phyloP scores from a whole-genome alignment of 2,797 vertebrate species.

The Silurus aristotelis region DNA sequence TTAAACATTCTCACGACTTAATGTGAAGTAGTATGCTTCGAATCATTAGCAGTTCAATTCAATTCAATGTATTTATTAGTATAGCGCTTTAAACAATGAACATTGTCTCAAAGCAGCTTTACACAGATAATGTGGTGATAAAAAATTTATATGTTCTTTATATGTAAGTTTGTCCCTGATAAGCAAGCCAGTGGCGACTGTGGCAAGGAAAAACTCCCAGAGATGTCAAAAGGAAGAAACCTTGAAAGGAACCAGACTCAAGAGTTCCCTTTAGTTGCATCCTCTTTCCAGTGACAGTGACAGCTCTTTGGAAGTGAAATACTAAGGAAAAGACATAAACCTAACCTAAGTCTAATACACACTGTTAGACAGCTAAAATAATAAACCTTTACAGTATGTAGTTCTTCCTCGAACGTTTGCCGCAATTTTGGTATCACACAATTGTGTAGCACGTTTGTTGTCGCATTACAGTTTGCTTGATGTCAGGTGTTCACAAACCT shows the following conservation, averaged over 20 bases:
- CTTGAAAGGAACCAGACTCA: no score
- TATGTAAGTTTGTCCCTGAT: no score
- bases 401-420: neutral
- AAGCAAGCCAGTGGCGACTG: no score
- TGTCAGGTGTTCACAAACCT: neutral
- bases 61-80: no score
- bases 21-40: neutral
- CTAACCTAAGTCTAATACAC: neutral
- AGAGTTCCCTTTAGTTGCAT: neutral
- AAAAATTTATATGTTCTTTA: no score
- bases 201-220: no score
- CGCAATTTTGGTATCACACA: neutral
- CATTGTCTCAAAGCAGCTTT: no score
- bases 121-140: no score
- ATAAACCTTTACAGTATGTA: neutral
- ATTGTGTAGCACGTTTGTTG: neutral
- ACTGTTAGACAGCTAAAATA: neutral
- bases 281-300: neutral
- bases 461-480: neutral
- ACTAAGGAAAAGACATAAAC: neutral
- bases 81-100: no score
- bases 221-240: no score
- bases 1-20: no score
- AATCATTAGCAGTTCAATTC: neutral
- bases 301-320: neutral